Conservation (phyloP, 1,140 invertebrate genomes). For the Araneus ventricosus region DNA sequence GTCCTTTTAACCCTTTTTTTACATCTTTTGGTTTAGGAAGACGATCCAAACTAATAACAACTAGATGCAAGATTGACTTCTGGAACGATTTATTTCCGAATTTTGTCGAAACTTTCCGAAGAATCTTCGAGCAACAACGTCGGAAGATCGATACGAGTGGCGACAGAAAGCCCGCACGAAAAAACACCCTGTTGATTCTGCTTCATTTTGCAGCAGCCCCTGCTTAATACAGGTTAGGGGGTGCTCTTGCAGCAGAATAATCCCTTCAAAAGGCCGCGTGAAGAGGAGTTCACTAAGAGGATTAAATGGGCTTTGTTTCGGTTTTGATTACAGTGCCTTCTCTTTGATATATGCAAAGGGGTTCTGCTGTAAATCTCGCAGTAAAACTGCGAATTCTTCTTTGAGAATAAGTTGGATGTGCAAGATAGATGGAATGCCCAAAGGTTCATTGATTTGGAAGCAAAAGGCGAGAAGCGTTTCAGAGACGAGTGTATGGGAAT, state of each 20-base stretch:
- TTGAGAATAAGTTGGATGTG: too few relatives aligned
- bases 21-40: too few relatives aligned
- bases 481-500: too few relatives aligned
- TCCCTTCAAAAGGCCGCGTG: not conserved
- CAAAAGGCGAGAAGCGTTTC: too few relatives aligned
- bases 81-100: too few relatives aligned
- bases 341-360: not conserved
- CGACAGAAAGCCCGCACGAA: not conserved
- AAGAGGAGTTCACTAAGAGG: constrained; percentile 12
- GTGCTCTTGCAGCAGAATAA: not conserved
- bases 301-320: constrained; percentile 24
- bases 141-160: not conserved
- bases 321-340: not conserved
- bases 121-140: not conserved
- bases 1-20: too few relatives aligned
- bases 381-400: too few relatives aligned
- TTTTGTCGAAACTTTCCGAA: not conserved
- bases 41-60: too few relatives aligned
- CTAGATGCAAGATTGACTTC: too few relatives aligned
- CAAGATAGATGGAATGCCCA: too few relatives aligned
- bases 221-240: not conserved
- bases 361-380: too few relatives aligned
- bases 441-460: too few relatives aligned
- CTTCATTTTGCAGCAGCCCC: not conserved
- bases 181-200: constrained; percentile 15